Evolutionary conservation across 2,113 vertebrate species (phyloP), one percentile per base, ranked within the genome.

Genomic region (Lepus europaeus): DNA sequence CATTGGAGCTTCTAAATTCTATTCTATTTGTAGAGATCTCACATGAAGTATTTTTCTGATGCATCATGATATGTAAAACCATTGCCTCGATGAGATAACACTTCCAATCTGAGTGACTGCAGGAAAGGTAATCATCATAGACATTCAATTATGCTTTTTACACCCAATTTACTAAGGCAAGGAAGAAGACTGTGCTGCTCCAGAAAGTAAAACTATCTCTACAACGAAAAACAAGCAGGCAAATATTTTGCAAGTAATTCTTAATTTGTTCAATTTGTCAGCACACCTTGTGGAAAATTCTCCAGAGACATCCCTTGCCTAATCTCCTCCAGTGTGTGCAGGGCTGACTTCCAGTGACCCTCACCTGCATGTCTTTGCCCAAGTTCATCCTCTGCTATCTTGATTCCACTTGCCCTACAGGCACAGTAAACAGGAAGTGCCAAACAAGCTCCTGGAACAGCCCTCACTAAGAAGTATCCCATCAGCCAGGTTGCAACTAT

Each of bases 81-180:
- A 27, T 91, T 93, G 87, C 70, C 39, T 90, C 69, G 14, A 27
- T n/a, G 51, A 56, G 7, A 78, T 36, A 11, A 92, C 90, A 61
- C 63, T 16, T 29, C 17, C 13, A 63, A 78, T 69, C 6, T 25
- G 17, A 86, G 19, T 39, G 53, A 92, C 2, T 49, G 22, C 23
- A 70, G 61, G 16, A 89, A 64, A 72, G 56, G 13, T 51, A 23
- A 83, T 74, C 11, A 77, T 88, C 51, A 39, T 45, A 69, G 6
- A 81, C 13, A 88, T 63, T 66, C 27, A 59, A 8, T 23, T 66
- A 22, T 63, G 19, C 27, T 81, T 61, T 80, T 93, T 51, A 77
- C 7, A 63, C 6, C 16, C 6, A 49, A 19, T 90, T 95, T 76
- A 11, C 63, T 76, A 63, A 31, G 27, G 45, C 49, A 72, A 89